Evolutionary conservation across 2,113 vertebrate genomes (phyloP).

Genomic region (Cheirogaleus medius): DNA sequence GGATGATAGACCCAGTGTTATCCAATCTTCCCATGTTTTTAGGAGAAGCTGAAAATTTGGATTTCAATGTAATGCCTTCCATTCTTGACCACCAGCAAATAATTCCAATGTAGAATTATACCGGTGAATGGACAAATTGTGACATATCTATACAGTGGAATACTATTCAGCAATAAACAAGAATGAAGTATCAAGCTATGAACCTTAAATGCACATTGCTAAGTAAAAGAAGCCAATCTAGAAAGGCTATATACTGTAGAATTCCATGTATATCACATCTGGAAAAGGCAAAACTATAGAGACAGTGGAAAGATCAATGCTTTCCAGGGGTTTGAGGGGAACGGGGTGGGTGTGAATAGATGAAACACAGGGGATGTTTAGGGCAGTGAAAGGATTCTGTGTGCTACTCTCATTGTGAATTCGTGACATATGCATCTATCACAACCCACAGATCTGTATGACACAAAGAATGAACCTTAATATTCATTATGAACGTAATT

Average conservation of each 20-base stretch:
- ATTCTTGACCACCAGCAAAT: neutral
- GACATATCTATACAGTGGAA: neutral
- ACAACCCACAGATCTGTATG: neutral
- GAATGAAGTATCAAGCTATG: neutral
- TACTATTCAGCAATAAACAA: neutral
- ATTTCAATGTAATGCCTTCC: neutral
- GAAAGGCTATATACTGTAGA: neutral
- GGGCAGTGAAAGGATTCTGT: neutral
- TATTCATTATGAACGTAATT: neutral
- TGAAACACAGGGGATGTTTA: neutral
- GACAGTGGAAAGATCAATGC: neutral
- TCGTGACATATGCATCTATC: neutral
- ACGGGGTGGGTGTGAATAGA: neutral
- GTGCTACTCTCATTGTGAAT: neutral
- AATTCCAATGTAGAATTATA: neutral
- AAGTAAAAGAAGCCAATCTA: neutral
- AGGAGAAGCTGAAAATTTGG: neutral
- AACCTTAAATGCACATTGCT: neutral
- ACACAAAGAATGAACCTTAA: neutral
- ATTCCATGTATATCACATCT: neutral
- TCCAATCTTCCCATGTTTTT: neutral
- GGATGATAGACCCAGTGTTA: neutral
- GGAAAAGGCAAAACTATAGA: neutral
- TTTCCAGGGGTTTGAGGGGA: neutral
- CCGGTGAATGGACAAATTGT: neutral